Evolutionary conservation across 2,888 invertebrate species (phyloP).

Genomic region (Rotaria socialis): DNA sequence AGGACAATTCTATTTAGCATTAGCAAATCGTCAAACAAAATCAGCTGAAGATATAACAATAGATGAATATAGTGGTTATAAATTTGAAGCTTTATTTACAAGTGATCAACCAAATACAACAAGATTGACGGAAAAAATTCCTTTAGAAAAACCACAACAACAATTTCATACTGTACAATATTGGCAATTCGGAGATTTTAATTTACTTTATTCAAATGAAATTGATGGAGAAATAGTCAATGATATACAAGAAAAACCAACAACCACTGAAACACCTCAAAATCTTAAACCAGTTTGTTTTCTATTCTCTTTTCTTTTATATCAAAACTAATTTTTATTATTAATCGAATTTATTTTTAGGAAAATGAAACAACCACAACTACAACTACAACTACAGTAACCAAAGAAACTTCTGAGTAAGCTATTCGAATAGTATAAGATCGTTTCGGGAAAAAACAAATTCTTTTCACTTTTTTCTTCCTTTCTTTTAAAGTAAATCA

Average conservation of each 20-base stretch:
- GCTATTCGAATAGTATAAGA: background rate
- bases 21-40: background rate
- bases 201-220: constrained; percentile 19
- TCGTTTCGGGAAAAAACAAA: background rate
- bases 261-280: background rate
- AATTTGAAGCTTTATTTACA: constrained; percentile 24
- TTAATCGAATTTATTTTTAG: background rate
- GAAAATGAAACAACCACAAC: background rate
- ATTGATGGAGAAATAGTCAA: background rate
- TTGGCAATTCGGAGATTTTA: constrained; percentile 31
- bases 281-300: background rate
- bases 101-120: background rate
- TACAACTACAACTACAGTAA: background rate
- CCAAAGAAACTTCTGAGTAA: background rate
- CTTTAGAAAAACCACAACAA: background rate
- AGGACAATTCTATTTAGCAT: background rate
- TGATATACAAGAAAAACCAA: background rate
- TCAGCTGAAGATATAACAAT: background rate
- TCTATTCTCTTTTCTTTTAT: background rate
- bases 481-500: background rate
- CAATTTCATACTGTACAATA: constrained; percentile 30
- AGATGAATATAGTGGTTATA: constrained; percentile 35
- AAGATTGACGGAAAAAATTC: background rate
- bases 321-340: background rate
- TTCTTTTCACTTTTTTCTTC: too few species aligned